Evolutionary conservation across 2,888 invertebrate species (phyloP), one percentile per base, ranked within the genome.

Genomic region (Pristionchus exspectatus): DNA sequence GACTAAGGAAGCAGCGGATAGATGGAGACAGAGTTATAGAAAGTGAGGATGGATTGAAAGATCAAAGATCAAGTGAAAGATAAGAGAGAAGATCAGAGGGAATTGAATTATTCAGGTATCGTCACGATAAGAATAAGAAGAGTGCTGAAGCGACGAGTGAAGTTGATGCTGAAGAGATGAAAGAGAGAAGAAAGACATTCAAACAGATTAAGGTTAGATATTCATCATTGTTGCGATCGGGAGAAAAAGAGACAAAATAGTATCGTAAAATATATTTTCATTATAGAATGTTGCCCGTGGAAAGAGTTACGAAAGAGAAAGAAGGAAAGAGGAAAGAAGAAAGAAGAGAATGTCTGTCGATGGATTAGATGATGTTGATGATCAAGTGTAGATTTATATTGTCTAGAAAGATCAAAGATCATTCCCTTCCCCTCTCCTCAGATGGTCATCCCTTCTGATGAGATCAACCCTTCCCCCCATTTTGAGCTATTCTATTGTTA

Each of bases 1-100:
- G 94, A 93, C 93, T 5, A 94, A 94, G 69, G 94, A 94, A 69
- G 94, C 93, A n/a, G 94, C 94, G 18, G 94, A 94, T 86, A 91
- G 92, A 81, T 94, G 94, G 94, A 90, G 94, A 56, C 92, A 93
- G 87, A 93, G 93, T 90, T 94, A 94, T 87, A 91, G 94, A 56
- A 93, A 93, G 74, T 87, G 69, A 87, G 87, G 44, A 69, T 27
- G 38, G 63, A 56, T 54, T 27, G 14, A 66, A 38, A 86, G 86
- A 59, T 86, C 50, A 83, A 30, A 83, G 27, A 83, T 56, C 56
- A 83, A 50, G 24, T 14, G 9, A 56, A 33, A 50, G 33, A 44
- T 5, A 5, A 69, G 12, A 87, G 87, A 38, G 59, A 38, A 84
- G 59, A 84, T 59, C 59, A 84, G 59, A 59, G 33, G 59, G 59